phyloP scores from a whole-genome alignment of 1,140 invertebrate genomes.

The Lithobius niger region DNA sequence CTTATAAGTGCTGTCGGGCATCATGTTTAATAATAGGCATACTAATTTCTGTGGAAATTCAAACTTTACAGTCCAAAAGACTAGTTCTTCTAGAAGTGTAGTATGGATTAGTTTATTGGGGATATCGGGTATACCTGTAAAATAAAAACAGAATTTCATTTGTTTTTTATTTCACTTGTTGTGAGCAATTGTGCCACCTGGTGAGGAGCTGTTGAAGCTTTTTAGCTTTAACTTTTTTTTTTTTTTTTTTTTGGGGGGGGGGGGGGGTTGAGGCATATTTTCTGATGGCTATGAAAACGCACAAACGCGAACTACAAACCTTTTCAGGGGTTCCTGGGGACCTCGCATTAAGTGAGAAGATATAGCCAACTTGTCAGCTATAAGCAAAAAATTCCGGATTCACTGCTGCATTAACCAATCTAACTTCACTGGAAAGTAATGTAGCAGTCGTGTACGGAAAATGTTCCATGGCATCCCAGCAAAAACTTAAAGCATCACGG shows the following conservation, averaged over 20 bases:
- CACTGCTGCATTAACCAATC: too few species aligned
- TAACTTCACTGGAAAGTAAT: too few species aligned
- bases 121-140: slow-evolving; percentile 60
- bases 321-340: too few species aligned
- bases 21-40: slow-evolving; percentile 86
- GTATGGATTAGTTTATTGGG: slow-evolving; percentile 63
- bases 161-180: neutral
- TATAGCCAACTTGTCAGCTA: too few species aligned
- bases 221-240: slow-evolving; percentile 50
- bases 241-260: neutral
- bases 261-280: too few species aligned
- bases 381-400: too few species aligned
- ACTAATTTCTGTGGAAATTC: slow-evolving; percentile 96
- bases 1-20: slow-evolving; percentile 91
- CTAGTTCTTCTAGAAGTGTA: slow-evolving; percentile 85
- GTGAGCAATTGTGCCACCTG: too few species aligned
- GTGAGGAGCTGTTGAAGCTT: slow-evolving; percentile 55
- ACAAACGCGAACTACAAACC: neutral
- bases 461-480: too few species aligned
- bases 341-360: too few species aligned
- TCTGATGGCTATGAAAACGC: too few species aligned
- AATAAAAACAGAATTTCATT: slow-evolving; percentile 16
- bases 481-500: too few species aligned
- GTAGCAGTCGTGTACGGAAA: too few species aligned
- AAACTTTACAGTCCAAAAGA: slow-evolving; percentile 95